Evolutionary conservation across 2,113 vertebrate species (phyloP), one percentile per base, ranked within the genome.

Genomic region (Chamaetylas fuelleborni): DNA sequence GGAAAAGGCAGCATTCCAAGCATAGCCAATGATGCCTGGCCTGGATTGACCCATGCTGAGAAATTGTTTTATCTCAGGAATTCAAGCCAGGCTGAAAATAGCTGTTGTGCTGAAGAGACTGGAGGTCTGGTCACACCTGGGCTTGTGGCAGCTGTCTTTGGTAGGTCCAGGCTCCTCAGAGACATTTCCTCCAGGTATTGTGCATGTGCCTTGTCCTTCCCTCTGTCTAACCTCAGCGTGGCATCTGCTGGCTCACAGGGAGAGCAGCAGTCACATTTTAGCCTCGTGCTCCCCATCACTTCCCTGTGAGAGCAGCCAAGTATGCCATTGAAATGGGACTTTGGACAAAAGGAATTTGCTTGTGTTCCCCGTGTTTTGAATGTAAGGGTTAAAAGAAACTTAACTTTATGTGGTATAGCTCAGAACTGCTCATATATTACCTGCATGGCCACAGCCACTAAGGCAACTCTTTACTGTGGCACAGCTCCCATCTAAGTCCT

Each of bases 121-220:
- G 42, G 36, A 87, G 7, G n/a, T 81, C 72, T 65, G 1, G 1
- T 77, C 34, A 40, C 22, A 57, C 36, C 40, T 87, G 76, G 43
- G 71, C 58, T 83, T 4, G 0, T 36, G 43, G 45, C 34, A 72
- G 29, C 62, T 64, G 13, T 34, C 15, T 79, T 90, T 47, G 23
- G 18, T 45, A 66, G 33, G 14, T 53, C 38, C 38, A 79, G 26
- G 38, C n/a, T 76, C 51, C 43, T 60, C 28, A 58, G 36, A 61
- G 60, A 66, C 18, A 3, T 43, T 61, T 84, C 23, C 23, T 79
- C 67, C 28, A 53, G 5, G 18, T 1, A 1, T 11, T 3, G 0
- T 51, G 20, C 50, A 22, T 1, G 0, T 60, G 36, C 28, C 22
- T 47, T 18, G 0, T 24, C 47, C 22, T 54, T 50, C 26, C 18